These are phyloP conservation scores for Leuciscus idus DNA, from an alignment of 2,113 vertebrate genomes.

Conservation along the genomic window DNA sequence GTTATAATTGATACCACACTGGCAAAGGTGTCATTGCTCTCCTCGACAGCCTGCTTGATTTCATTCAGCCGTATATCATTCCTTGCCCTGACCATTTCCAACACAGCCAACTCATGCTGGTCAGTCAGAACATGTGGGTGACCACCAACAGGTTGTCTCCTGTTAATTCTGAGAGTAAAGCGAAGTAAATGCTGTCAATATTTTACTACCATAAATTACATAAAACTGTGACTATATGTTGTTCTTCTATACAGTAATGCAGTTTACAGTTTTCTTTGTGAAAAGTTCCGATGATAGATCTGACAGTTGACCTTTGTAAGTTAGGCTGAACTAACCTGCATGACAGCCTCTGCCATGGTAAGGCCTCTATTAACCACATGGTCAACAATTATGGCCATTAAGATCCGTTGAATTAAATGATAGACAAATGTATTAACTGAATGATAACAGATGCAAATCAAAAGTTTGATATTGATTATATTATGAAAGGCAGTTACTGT, in stretches of 20 bases:
- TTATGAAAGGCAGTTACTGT: too few species aligned
- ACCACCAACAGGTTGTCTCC: not conserved
- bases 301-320: too few species aligned
- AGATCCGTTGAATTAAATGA: too few species aligned
- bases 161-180: not conserved
- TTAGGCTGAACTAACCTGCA: too few species aligned
- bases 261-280: too few species aligned
- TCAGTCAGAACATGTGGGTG: not conserved
- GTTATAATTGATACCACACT: not conserved
- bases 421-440: too few species aligned
- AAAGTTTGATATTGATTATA: too few species aligned
- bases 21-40: not conserved
- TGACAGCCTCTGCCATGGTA: too few species aligned
- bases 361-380: too few species aligned
- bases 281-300: too few species aligned
- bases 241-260: constrained; percentile 50
- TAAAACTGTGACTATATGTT: constrained; percentile 62
- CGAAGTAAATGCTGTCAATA: not conserved
- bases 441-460: too few species aligned
- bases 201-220: constrained; percentile 60
- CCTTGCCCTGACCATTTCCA: not conserved
- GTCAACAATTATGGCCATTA: constrained; percentile 36
- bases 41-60: not conserved
- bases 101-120: not conserved
- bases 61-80: not conserved